A percentile compares a stretch with the other conserved stretches of the same genome.
Conservation (phyloP, 2,113 vertebrate genomes). For the Oophaga pumilio region DNA sequence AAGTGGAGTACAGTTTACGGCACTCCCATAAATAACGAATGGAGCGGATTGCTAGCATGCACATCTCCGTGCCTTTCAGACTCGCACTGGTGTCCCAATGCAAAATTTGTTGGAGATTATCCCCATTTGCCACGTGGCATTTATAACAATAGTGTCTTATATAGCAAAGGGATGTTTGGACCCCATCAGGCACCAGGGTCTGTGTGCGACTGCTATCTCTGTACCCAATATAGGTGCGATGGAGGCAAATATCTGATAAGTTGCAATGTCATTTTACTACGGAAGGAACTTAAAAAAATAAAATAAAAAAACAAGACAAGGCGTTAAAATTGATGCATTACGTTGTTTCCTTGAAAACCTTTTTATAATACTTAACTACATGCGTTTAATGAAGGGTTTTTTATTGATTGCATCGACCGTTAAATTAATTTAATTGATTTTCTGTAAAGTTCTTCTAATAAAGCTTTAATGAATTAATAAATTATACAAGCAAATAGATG, state of each 20-base stretch:
- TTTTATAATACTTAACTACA: not conserved
- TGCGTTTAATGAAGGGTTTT: constrained; percentile 8
- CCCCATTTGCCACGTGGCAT: too few species aligned
- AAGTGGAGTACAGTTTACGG: too few species aligned
- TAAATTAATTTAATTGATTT: not conserved
- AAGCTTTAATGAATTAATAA: constrained; percentile 27
- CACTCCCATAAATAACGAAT: too few species aligned
- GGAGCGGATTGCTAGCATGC: too few species aligned
- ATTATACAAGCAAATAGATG: constrained; percentile 2
- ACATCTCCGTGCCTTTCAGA: too few species aligned
- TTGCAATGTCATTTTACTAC: not conserved
- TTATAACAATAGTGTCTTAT: not conserved
- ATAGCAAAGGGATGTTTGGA: not conserved
- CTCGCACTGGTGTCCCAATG: too few species aligned
- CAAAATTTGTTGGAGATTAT: too few species aligned
- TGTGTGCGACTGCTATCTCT: not conserved
- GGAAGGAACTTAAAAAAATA: not conserved
- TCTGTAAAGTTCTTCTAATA: constrained; percentile 17
- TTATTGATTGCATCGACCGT: not conserved
- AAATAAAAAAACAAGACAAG: not conserved
- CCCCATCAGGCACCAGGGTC: too few species aligned
- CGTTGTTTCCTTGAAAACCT: not conserved
- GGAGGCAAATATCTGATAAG: not conserved
- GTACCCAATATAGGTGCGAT: not conserved
- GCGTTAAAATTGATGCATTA: not conserved